Conservation (phyloP, 2,797 vertebrate genomes). For the Telmatherina bonti region DNA sequence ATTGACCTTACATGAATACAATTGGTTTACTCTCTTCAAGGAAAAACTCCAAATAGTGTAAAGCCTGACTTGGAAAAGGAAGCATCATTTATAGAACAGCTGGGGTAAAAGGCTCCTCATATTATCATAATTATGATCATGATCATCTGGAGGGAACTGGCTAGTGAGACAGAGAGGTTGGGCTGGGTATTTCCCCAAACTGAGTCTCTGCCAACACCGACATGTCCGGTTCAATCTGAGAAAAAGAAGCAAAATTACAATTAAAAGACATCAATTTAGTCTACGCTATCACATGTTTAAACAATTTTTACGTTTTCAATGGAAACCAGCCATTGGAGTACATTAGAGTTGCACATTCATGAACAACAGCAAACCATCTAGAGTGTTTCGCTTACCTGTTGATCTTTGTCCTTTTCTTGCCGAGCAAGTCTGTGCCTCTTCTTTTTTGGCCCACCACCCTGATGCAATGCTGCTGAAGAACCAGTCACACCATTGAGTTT, state of each 20-base stretch:
- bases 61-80: constrained; percentile 22
- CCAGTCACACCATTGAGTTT: constrained; percentile 71
- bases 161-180: constrained; percentile 82
- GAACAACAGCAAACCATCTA: background rate
- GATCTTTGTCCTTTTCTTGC: constrained; percentile 81
- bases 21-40: constrained; percentile 34
- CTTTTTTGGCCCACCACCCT: constrained; percentile 75
- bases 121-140: constrained; percentile 4
- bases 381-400: constrained; percentile 65
- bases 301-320: background rate
- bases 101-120: constrained; percentile 9
- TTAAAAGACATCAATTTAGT: constrained; percentile 22
- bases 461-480: constrained; percentile 66
- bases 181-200: constrained; percentile 84
- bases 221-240: constrained; percentile 78
- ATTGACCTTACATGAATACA: background rate
- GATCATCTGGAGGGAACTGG: constrained; percentile 24
- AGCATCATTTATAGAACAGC: constrained; percentile 12
- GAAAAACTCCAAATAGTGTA: constrained; percentile 35
- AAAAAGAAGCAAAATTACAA: constrained; percentile 30
- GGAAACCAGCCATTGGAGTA: background rate
- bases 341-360: background rate
- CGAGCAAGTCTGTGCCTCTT: constrained; percentile 80
- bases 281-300: background rate
- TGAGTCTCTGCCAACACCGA: constrained; percentile 76